Evolutionary conservation across 2,797 vertebrate genomes (phyloP).

Genomic region (Lithobates pipiens): DNA sequence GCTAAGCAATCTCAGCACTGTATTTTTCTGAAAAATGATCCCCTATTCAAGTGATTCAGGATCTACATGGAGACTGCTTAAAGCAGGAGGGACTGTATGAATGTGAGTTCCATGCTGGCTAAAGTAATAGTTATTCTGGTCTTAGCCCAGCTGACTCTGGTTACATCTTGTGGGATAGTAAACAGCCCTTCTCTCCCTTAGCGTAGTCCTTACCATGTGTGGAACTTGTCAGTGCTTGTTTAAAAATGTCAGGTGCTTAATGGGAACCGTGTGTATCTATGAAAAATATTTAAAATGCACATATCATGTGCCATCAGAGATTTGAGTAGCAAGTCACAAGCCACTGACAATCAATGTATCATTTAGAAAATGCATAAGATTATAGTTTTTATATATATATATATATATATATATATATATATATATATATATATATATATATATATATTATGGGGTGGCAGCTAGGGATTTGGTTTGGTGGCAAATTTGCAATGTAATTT

Average conservation of each 20-base stretch:
- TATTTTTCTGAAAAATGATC: conserved; percentile 33
- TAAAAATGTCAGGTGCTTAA: conserved; percentile 26
- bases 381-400: too few species aligned
- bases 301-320: not conserved
- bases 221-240: conserved; percentile 46
- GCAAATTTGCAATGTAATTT: too few species aligned
- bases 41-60: conserved; percentile 11
- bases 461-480: too few species aligned
- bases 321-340: not conserved
- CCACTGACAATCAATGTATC: too few species aligned
- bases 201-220: conserved; percentile 23
- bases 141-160: conserved; percentile 42
- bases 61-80: conserved; percentile 30
- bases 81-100: conserved; percentile 34
- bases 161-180: conserved; percentile 34
- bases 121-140: conserved; percentile 47
- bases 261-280: not conserved
- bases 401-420: too few species aligned
- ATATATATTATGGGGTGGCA: too few species aligned
- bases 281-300: conserved; percentile 4
- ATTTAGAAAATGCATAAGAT: too few species aligned
- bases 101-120: conserved; percentile 3
- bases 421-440: too few species aligned
- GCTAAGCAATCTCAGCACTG: not conserved
- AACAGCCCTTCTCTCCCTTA: conserved; percentile 26